A percentile compares a stretch with the other conserved stretches of the same genome.
These are phyloP conservation scores for Camarhynchus parvulus DNA, from an alignment of 2,113 vertebrate genomes.

Conservation along the genomic window DNA sequence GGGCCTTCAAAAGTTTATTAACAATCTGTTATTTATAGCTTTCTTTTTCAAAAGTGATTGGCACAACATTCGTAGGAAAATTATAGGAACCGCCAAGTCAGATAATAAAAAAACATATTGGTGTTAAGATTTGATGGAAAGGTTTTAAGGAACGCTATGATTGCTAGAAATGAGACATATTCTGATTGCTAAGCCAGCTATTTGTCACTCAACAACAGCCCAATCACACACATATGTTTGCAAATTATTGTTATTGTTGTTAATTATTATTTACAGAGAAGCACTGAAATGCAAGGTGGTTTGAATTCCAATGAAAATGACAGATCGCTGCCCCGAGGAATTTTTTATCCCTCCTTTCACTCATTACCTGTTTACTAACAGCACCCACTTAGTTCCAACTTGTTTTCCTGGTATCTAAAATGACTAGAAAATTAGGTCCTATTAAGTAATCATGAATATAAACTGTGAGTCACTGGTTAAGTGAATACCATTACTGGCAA, in stretches of 20 bases:
- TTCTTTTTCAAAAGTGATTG: slow-evolving; percentile 23
- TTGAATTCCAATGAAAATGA: slow-evolving; percentile 44
- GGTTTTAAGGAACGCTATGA: neutral
- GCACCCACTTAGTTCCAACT: neutral
- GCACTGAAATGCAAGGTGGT: slow-evolving; percentile 2
- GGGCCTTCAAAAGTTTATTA: slow-evolving; percentile 57
- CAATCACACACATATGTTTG: slow-evolving; percentile 28
- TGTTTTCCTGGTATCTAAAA: slow-evolving; percentile 55
- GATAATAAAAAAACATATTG: neutral
- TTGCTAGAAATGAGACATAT: slow-evolving; percentile 5
- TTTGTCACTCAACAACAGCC: slow-evolving; percentile 20
- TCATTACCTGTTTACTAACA: slow-evolving; percentile 59
- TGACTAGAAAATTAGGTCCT: slow-evolving; percentile 61
- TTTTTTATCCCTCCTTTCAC: slow-evolving; percentile 18
- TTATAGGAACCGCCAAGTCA: slow-evolving; percentile 4
- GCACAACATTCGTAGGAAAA: slow-evolving; percentile 43
- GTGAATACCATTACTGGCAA: slow-evolving; percentile 41
- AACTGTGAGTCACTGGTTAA: slow-evolving; percentile 62
- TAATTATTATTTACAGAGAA: slow-evolving; percentile 61
- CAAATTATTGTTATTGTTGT: slow-evolving; percentile 59
- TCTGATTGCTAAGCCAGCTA: neutral
- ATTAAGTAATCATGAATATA: slow-evolving; percentile 64
- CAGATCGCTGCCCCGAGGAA: neutral
- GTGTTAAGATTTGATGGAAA: neutral
- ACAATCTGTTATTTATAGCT: slow-evolving; percentile 56